Base-by-base conservation (phyloP, 2,888 invertebrate genomes). In the Apamea anceps region DNA sequence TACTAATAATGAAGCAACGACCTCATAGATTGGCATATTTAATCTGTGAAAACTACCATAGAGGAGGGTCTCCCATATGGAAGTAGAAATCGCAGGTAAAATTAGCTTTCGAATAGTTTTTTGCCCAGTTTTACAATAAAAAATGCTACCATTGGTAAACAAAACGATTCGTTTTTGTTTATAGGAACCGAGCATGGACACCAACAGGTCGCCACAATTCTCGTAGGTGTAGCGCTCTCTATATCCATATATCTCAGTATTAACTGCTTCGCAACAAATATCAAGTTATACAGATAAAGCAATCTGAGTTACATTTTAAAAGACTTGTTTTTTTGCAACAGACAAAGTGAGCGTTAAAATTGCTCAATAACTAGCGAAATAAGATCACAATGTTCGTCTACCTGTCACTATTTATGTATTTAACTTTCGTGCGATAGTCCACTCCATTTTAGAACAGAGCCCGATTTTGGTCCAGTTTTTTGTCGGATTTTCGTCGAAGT, bases 331-430 rank as follows among this genome's bases (percentile, higher is more conserved):
- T 37, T 75, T 87, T 75, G 85, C 85, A 81, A 85, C 86, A 79
- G 7, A 85, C 86, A 79, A 5, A 72, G 74, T 84, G 81, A 87
- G 51, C 77, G 81, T 66, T 71, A 37, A 74, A 70, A 75, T 85
- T 81, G 48, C 85, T 75, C 75, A 85, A 85, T 67, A 79, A 54
- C 72, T 54, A 77, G 54, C 57, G 77, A 77, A 85, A 84, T 87
- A 81, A 81, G 85, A 85, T 77, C 87, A 72, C 57, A 73, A 32
- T 81, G 85, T 65, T 74, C 37, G 68, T 77, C 62, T 86, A 72
- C 84, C 65, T 28, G 74, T 74, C 63, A 72, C 74, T 84, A 48
- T 71, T 70, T 60, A 48, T 48, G 48, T 48, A 60, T 85, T 72
- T 74, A 60, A 45, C 28, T 51, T 15, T 57, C 13, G n/a, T 32